These are phyloP conservation scores for Holacanthella duospinosa DNA, from an alignment of 2,888 invertebrate genomes.

Conservation along the genomic window DNA sequence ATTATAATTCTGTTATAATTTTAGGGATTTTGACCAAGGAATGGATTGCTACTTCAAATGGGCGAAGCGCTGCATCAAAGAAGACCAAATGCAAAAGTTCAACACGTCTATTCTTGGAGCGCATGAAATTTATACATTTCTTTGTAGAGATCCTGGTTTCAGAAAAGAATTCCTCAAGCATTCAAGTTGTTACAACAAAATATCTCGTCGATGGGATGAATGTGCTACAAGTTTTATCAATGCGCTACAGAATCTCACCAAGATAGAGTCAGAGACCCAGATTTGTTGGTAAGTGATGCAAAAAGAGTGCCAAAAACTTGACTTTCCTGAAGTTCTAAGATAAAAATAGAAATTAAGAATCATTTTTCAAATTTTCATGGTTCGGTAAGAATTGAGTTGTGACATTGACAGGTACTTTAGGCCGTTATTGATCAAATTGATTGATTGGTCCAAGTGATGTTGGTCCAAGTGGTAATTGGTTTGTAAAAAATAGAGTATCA, in stretches of 20 bases:
- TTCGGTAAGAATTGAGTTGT: too few species aligned
- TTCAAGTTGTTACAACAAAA: conserved; percentile 23
- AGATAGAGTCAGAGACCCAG: conserved; percentile 8
- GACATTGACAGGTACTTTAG: too few species aligned
- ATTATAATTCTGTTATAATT: neutral
- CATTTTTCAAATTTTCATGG: too few species aligned
- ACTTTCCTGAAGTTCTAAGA: neutral
- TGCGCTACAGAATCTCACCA: conserved; percentile 6
- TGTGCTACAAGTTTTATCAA: conserved; percentile 21
- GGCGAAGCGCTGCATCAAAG: conserved; percentile 22
- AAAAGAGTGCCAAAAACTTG: too few species aligned
- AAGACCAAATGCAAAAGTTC: conserved; percentile 20
- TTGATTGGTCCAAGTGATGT: too few species aligned
- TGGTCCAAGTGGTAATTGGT: too few species aligned
- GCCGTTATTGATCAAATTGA: too few species aligned
- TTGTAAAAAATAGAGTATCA: too few species aligned
- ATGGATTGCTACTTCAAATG: conserved; percentile 24
- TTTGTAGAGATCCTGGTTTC: conserved; percentile 27
- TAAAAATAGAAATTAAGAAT: too few species aligned
- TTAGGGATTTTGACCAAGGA: conserved; percentile 23
- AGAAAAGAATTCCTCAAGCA: conserved; percentile 26
- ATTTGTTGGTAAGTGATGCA: conserved; percentile 22
- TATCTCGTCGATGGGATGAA: conserved; percentile 29
- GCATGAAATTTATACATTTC: conserved; percentile 16
- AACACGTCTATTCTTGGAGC: conserved; percentile 23